Evolutionary conservation across 2,797 vertebrate species (phyloP), one percentile per base, ranked within the genome.

Genomic region (Bryconaethiops microstoma): DNA sequence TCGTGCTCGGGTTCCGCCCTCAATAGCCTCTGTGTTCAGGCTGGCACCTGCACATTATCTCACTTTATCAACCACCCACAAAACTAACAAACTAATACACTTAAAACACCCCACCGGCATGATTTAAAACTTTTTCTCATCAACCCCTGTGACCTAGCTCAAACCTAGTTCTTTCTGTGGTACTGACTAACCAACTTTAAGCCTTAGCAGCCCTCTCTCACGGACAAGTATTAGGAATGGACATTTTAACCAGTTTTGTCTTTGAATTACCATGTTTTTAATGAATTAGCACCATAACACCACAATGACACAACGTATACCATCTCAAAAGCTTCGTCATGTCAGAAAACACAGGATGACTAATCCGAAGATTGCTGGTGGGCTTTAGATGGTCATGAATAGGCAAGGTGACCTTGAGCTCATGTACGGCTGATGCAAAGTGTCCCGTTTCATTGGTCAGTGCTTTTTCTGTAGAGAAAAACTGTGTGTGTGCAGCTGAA

Each of bases 21-120:
- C 45, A 81, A 48, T 71, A n/a, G 69, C 73, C 25, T 72, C 48
- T 71, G 50, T 79, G 79, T 79, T 62, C 59, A 62, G 59, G 23
- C 59, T 8, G 59, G 25, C 59, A 62, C 59, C 59, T 62, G 59
- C 59, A 62, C 21, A 7, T 29, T 74, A 52, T 40, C 63, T 79
- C 69, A 69, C 21, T 62, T 62, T 12, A 62, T 62, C 12, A 62
- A 25, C 59, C 10, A 23, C 59, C 23, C 59, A 62, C 59, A 62
- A 62, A 62, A 25, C 59, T 25, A 62, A 29, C 59, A 62, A 23
- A 25, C n/a, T 62, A 25, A 12, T 25, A 62, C 5, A 59, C 60
- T 69, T 35, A 35, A 35, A n/a, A 50, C 64, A 82, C 81, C 78
- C 69, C 67, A 42, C 42, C 67, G 71, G 12, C 21, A 62, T 3